phyloP scores from a whole-genome alignment of 2,888 invertebrate genomes.

The Torymus auratus region DNA sequence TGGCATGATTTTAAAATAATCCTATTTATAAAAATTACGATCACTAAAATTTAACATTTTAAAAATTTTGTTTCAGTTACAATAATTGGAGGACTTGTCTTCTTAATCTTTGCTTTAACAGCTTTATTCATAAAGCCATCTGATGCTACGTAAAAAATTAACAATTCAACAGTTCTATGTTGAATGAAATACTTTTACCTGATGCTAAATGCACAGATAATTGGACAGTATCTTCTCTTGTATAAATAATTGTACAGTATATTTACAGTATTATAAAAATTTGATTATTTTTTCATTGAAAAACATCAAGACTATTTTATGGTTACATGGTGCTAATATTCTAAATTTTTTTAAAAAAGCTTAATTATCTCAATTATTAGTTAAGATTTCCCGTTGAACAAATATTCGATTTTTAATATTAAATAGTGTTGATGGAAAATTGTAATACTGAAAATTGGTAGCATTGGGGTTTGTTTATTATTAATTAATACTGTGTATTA shows the following conservation, averaged over 20 bases:
- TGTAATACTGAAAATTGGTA: conserved; percentile 47
- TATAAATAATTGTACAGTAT: background rate
- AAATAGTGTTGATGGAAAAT: conserved; percentile 40
- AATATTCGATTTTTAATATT: conserved; percentile 33
- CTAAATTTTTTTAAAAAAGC: background rate
- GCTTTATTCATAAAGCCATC: conserved; percentile 92
- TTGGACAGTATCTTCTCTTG: conserved; percentile 13
- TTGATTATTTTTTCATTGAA: conserved; percentile 46
- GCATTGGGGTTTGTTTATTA: conserved; percentile 32
- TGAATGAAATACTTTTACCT: conserved; percentile 7
- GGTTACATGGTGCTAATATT: conserved; percentile 25
- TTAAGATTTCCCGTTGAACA: conserved; percentile 13
- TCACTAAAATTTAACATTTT: conserved; percentile 13
- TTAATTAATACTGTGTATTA: conserved; percentile 54
- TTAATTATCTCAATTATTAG: conserved; percentile 24
- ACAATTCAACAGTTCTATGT: conserved; percentile 27
- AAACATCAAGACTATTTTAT: conserved; percentile 37
- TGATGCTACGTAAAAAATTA: conserved; percentile 66
- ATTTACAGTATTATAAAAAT: conserved; percentile 52
- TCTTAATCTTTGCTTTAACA: conserved; percentile 94
- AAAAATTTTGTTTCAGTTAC: conserved; percentile 84
- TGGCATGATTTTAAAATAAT: conserved; percentile 63
- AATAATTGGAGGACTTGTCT: conserved; percentile 96
- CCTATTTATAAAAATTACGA: conserved; percentile 5
- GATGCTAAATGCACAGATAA: conserved; percentile 41